Evolutionary conservation across 2,113 vertebrate genomes (phyloP).

Genomic region (Pipra filicauda): DNA sequence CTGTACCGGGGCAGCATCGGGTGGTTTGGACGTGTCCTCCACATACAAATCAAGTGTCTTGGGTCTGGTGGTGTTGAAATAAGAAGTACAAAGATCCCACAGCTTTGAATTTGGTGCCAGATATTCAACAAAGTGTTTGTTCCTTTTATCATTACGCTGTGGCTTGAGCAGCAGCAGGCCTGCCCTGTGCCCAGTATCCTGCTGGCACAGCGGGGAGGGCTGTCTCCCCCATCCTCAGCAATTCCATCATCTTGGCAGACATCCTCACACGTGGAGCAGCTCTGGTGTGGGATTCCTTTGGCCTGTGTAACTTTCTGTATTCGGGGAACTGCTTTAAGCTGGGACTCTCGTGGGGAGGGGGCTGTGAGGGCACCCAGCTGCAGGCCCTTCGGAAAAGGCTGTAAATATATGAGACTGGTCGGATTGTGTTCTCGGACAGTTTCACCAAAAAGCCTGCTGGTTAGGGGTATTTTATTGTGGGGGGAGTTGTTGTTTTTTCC

Average conservation of each 20-base stretch:
- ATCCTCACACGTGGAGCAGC: background rate
- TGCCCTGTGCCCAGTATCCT: background rate
- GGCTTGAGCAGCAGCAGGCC: background rate
- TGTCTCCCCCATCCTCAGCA: background rate
- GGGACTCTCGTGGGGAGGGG: background rate
- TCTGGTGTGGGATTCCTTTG: background rate
- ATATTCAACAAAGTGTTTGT: background rate
- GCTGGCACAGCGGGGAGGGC: background rate
- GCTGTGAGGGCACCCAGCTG: background rate
- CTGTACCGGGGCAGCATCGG: background rate
- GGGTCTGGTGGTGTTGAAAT: background rate
- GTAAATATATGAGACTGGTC: background rate
- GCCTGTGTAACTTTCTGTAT: background rate
- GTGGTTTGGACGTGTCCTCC: background rate
- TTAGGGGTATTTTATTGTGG: background rate
- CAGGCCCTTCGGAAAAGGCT: background rate
- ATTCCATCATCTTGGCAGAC: background rate
- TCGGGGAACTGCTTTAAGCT: background rate
- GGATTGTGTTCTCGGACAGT: background rate
- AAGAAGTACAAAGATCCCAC: background rate
- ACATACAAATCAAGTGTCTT: background rate
- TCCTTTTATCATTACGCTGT: background rate
- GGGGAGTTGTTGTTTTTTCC: background rate
- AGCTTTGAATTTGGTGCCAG: background rate
- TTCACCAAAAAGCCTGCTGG: background rate